Base-by-base conservation (phyloP, 2,888 invertebrate species). In the Metallyticus violacea region DNA sequence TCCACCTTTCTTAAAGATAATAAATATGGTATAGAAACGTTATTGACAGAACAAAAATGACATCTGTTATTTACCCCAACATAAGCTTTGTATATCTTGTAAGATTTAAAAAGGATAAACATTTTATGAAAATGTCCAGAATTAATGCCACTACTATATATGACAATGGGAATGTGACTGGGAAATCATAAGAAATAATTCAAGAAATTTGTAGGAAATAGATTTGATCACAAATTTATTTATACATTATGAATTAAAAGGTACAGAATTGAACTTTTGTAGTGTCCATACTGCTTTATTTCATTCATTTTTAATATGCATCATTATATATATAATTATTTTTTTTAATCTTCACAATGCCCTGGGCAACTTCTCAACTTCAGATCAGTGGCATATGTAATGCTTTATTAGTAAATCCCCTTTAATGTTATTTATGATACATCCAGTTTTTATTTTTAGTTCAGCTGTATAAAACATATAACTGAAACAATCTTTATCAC, bases 211-310 rank as follows among this genome's bases (percentile, higher is more conserved):
- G 76, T 83, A 77, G 77, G 83, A 83, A 86, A 40, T 87, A 79
- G 77, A 85, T 87, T 88, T 89, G 86, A 86, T 88, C 88, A 88
- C 88, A 88, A 88, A 88, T 88, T 87, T 88, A 87, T 88, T 87
- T 87, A 87, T 87, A 88, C 87, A 88, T 88, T 87, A 85, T 88
- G 84, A 88, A 85, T 87, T 85, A 86, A 87, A 88, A 86, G 85
- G 84, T 87, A 87, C 86, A 87, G 84, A 86, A 80, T 87, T 87
- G 78, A 85, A 84, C 81, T 78, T 80, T 85, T 81, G 77, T 81
- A 85, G 40, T 81, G 84, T 81, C 87, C 84, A 85, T 76, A 81
- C 80, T 85, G 85, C 81, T 62, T 62, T 62, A 87, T 62, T 76
- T 80, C 81, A 85, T 86, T 86, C 81, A 29, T 80, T 83, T 85